phyloP scores from a whole-genome alignment of 2,888 invertebrate species.

The Torymus tubicola region DNA sequence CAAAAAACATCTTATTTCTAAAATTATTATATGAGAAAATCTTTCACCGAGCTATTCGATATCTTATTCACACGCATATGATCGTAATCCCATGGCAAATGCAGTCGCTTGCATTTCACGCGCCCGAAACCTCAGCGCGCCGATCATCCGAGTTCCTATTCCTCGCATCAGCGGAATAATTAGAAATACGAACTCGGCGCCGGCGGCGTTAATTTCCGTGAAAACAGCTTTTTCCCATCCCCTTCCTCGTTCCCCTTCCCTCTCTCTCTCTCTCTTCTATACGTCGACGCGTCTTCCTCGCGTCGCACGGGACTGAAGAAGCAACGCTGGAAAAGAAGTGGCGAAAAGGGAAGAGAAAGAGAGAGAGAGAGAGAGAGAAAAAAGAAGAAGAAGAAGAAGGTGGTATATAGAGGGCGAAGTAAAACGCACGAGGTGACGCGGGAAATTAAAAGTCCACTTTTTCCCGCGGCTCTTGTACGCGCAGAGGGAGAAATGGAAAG shows the following conservation, averaged over 20 bases:
- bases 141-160: background rate
- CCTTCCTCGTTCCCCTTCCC: too few relatives aligned
- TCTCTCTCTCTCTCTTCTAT: too few relatives aligned
- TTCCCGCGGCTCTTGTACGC: background rate
- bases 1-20: too few relatives aligned
- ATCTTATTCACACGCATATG: too few relatives aligned
- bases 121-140: too few relatives aligned
- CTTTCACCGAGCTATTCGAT: too few relatives aligned
- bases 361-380: background rate
- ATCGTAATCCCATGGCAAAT: too few relatives aligned
- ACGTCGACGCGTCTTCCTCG: too few relatives aligned
- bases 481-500: background rate
- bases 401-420: background rate
- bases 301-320: too few relatives aligned
- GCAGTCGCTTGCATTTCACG: too few relatives aligned
- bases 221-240: background rate
- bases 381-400: background rate
- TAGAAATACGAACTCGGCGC: constrained; percentile 17
- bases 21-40: too few relatives aligned
- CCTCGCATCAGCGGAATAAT: constrained; percentile 28
- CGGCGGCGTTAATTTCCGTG: constrained; percentile 30
- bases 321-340: too few relatives aligned
- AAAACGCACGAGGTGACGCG: background rate
- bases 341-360: background rate
- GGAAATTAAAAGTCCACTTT: constrained; percentile 39